Evolutionary conservation across 2,797 vertebrate genomes (phyloP), one percentile per base, ranked within the genome.

Genomic region (Discoglossus pictus): DNA sequence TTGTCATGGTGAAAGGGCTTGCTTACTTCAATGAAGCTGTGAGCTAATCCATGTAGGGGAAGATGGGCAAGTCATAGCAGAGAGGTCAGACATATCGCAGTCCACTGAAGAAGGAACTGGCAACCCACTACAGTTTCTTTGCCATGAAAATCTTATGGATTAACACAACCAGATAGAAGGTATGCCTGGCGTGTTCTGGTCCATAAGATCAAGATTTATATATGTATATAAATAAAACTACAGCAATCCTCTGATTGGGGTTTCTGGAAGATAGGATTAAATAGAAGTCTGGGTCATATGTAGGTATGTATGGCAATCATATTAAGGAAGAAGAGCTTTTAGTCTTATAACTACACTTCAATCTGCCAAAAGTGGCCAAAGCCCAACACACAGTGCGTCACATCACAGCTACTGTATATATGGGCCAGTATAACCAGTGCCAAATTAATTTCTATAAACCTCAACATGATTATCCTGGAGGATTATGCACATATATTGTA

Each of bases 401-500:
- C 13, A 16, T 16, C 25, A 21, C 6, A 38, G n/a, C 17, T 18
- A 39, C 34, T 20, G 17, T 7, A 7, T 18, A 20, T 38, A 11
- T 5, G 31, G 7, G 34, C 11, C 46, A 54, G 17, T 36, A 38
- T 7, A 39, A 54, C n/a, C 17, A n/a, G 31, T 17, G 6, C 2
- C 31, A 21, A 23, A 20, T 11, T 4, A 21, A 54, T 27, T 36
- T 18, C 18, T 20, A 38, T 54, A 38, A 54, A 35, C 15, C 21
- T 21, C 10, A 38, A 38, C 12, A 11, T 9, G 34, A 54, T 54
- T 20, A 54, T 54, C 34, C 52, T 12, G 4, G 34, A 6, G 52
- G 17, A 36, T 54, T 54, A 38, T 21, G 18, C 10, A 38, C 52
- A 54, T 11, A 38, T 38, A 12, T 13, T 10, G 18, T 53, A 53